phyloP scores from a whole-genome alignment of 2,888 invertebrate species.

The Noctua janthe region DNA sequence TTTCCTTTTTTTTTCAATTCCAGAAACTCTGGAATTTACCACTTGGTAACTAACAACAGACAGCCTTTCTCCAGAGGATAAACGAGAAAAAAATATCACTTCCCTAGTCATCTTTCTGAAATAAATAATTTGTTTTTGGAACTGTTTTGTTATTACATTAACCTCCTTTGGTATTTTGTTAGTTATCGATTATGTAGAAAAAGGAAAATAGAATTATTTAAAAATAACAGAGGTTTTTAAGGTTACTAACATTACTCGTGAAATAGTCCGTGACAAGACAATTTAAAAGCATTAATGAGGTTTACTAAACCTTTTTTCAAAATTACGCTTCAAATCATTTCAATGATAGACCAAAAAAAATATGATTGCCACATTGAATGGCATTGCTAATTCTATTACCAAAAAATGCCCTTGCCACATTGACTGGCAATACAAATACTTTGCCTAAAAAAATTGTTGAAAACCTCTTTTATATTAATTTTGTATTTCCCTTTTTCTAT shows the following conservation, averaged over 20 bases:
- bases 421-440: background rate
- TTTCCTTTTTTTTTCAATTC: background rate
- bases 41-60: conserved; percentile 10
- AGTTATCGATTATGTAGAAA: background rate
- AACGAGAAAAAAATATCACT: background rate
- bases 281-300: background rate
- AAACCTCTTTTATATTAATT: background rate
- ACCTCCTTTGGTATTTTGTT: too few species aligned
- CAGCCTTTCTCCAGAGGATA: conserved; percentile 16
- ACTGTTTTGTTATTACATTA: background rate
- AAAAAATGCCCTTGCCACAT: background rate
- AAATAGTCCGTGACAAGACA: background rate
- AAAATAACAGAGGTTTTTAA: background rate
- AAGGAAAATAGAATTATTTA: background rate
- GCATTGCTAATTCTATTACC: background rate
- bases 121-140: background rate
- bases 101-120: background rate
- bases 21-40: conserved; percentile 14
- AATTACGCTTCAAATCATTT: background rate
- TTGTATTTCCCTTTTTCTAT: background rate
- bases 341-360: background rate
- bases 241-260: too few species aligned
- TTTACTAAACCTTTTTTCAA: background rate
- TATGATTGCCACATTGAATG: background rate
- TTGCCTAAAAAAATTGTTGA: background rate